Conservation (phyloP, 2,113 vertebrate species). For the Fregetta grallaria region DNA sequence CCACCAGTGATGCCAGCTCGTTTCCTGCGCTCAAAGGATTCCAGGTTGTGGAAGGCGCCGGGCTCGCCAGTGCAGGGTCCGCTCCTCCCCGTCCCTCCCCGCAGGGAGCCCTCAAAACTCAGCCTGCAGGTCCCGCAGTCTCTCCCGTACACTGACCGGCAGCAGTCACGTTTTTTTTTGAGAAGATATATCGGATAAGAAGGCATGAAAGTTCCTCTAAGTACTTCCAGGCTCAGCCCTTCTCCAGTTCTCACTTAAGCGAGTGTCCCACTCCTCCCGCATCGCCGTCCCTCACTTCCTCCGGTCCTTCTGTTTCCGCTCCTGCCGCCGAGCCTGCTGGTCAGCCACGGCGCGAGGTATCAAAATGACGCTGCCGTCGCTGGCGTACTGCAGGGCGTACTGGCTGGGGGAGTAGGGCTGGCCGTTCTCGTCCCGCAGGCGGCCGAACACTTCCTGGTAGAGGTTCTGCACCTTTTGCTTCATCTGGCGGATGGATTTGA, state of each 20-base stretch:
- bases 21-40: background rate
- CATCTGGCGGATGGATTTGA: slow-evolving; percentile 93
- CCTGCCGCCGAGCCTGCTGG: slow-evolving; percentile 84
- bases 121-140: slow-evolving; percentile 27
- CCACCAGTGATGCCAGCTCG: slow-evolving; percentile 32
- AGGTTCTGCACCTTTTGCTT: slow-evolving; percentile 97
- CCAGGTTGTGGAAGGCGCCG: slow-evolving; percentile 6
- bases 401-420: slow-evolving; percentile 90
- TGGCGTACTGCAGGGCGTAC: slow-evolving; percentile 90
- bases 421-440: slow-evolving; percentile 92
- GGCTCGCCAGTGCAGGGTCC: background rate
- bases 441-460: slow-evolving; percentile 93
- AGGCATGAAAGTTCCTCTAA: slow-evolving; percentile 80
- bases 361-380: slow-evolving; percentile 88
- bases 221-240: slow-evolving; percentile 76
- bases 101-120: background rate
- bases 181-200: slow-evolving; percentile 77
- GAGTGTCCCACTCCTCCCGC: slow-evolving; percentile 52
- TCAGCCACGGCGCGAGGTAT: slow-evolving; percentile 82
- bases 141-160: slow-evolving; percentile 75
- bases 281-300: slow-evolving; percentile 83
- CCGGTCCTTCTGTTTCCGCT: slow-evolving; percentile 93
- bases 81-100: background rate
- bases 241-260: slow-evolving; percentile 60
- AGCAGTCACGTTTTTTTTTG: slow-evolving; percentile 72